Base-by-base conservation (phyloP, 2,797 vertebrate genomes). In the Crenichthys baileyi region DNA sequence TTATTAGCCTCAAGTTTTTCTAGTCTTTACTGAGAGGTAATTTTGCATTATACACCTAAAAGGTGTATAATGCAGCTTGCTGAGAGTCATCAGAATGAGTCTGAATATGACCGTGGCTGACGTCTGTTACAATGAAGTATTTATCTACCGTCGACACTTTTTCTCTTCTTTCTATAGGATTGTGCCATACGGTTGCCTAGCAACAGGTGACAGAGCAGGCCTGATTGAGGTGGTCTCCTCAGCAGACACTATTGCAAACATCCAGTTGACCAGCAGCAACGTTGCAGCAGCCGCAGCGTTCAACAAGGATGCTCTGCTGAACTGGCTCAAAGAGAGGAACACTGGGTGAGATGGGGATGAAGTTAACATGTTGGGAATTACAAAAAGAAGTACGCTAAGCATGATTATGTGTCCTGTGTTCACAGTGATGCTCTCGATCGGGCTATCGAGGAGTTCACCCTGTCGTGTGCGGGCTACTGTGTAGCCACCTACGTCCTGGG, bases 401-500 rank as follows among this genome's bases (percentile, higher is more conserved):
- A 7, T 76, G 6, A 51, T 22, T 20, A 13, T 83, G 22, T 6
- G 15, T 44, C 22, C 7, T 36, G 29, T 73, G 39, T 72, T 88
- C 71, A 44, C 83, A 99, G 98, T 16, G 98, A 99, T 81, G 96
- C 97, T 83, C 95, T 99, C 78, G 98, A 99, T n/a, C 96, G 96
- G 83, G 98, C 98, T 80, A 99, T 99, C 67, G 98, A 99, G 88
- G 97, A 99, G 92, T 99, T 99, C 92, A 99, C 98, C 24, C 91
- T 99, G 72, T 99, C 98, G 3, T 99, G 98, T 88, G 98, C 98
- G 89, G 98, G 98, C 95, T 99, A 99, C 96, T 99, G 98, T 96
- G 98, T 99, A 95, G 98, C 98, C 92, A 99, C 98, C 15, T 99
- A 99, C 0, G 98, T 99, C n/a, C 94, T 99, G 81, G 98, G 98